Base-by-base conservation (phyloP, 2,113 vertebrate species). In the Oriolus oriolus region DNA sequence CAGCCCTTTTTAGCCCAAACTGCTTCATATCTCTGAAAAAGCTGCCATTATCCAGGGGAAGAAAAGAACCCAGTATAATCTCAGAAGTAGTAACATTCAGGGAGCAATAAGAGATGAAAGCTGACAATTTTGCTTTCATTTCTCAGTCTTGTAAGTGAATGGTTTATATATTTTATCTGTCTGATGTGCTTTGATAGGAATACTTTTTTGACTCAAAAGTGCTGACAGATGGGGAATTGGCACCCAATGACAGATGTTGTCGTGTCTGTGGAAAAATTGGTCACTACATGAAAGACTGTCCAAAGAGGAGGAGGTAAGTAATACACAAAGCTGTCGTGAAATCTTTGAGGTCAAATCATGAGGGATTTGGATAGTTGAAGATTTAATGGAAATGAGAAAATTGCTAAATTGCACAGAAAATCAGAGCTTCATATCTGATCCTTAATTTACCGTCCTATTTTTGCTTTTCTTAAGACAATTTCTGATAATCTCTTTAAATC, bases 201-300 rank as follows among this genome's bases (percentile, higher is more conserved):
- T 99, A 99, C 98, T 99, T 99, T 97, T 99, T 99, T 94, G 99
- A 99, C 98, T 99, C 99, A 3, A 99, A 99, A 98, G 99, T 99
- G 84, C 92, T 99, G 92, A 99, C 99, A 16, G 99, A 99, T 84
- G 99, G 99, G 33, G 99, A 99, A 92, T 89, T 99, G 97, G 99
- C 99, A 57, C 99, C 99, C 42, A 99, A 99, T 76, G 99, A 99
- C 97, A 97, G 99, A 85, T 99, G 99, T 97, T 99, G 99, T 97
- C 98, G 99, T 93, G 99, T 99, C 83, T 99, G 99, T 85, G 99
- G 99, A 69, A 99, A 99, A 98, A 99, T 99, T 85, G 99, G 99
- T 74, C 99, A 99, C 94, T 99, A 99, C 93, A 99, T 99, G 99
- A 99, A 99, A 98, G 99, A 99, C 95, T 99, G 99, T 92, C 99